Evolutionary conservation across 2,888 invertebrate genomes (phyloP), one percentile per base, ranked within the genome.

Genomic region (Psylliodes chrysocephalus): DNA sequence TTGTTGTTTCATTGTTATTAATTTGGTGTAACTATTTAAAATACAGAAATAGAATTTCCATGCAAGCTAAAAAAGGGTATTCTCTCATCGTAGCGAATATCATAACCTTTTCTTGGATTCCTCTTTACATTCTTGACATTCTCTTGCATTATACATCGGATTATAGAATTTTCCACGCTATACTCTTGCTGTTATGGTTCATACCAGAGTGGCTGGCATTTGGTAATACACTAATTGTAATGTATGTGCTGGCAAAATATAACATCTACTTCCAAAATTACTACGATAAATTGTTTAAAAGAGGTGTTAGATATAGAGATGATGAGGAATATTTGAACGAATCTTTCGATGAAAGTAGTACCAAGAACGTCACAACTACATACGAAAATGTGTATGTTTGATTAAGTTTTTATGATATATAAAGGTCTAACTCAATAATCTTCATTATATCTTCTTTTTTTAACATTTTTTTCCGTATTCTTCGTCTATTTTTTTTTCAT

Each of bases 231-330:
- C 40, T 72, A 8, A 15, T 57, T n/a, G 22, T 73, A 22, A 28
- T 63, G 3, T 62, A 62, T 12, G 56, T 65, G 28, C 53, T 73
- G 17, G 62, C 42, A 25, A 67, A 60, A 40, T 12, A 59, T 15
- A 66, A 71, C 57, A 70, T 68, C 15, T 60, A 70, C 44, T 69
- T 67, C 57, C 61, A 55, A 42, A 54, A 67, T 47, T 66, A 57
- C 10, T 68, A 65, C 38, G 44, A 42, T 22, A 69, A 64, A 30
- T 17, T 66, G 2, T 68, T 71, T 19, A 61, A 44, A 56, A 64
- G 25, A 51, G 42, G 33, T 17, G 40, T 52, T 1, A 51, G 33
- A 12, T 25, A 33, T 12, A 59, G 63, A 40, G 40, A 51, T 18
- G 53, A 22, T 14, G 66, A 68, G 5, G 63, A 67, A 14, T 30